These are phyloP conservation scores for Pelosia muscerda DNA, from an alignment of 2,888 invertebrate genomes.

Conservation along the genomic window DNA sequence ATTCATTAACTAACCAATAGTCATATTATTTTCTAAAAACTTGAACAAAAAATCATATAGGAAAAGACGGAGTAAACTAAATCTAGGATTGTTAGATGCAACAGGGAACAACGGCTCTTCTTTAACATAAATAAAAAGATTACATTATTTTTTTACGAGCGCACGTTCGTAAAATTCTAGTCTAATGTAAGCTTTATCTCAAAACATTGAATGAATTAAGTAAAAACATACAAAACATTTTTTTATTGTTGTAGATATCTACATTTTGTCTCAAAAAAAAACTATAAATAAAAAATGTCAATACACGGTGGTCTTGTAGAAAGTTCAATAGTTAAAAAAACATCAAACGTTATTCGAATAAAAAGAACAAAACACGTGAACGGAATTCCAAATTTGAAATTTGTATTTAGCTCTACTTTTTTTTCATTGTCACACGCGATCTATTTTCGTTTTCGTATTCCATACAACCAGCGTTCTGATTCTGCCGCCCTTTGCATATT, in stretches of 20 bases:
- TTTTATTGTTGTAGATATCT: conserved; percentile 1
- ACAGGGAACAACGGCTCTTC: background rate
- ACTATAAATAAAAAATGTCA: conserved; percentile 13
- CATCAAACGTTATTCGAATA: conserved; percentile 28
- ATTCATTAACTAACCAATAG: no score
- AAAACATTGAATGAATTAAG: background rate
- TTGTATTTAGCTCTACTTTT: conserved; percentile 50
- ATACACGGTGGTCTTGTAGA: conserved; percentile 23
- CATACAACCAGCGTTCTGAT: conserved; percentile 45
- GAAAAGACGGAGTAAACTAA: no score
- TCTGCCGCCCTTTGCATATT: conserved; percentile 44
- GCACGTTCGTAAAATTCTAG: background rate
- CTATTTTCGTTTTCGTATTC: conserved; percentile 52
- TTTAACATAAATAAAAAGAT: background rate
- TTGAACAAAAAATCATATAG: no score
- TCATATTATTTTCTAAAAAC: no score
- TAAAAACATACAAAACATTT: background rate
- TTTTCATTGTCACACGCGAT: conserved; percentile 55
- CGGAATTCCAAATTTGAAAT: conserved; percentile 52
- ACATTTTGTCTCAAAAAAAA: background rate
- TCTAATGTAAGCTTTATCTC: conserved; percentile 1
- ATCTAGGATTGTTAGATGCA: no score
- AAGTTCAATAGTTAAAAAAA: conserved; percentile 35
- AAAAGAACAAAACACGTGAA: conserved; percentile 28
- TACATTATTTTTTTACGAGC: conserved; percentile 2